Evolutionary conservation across 2,113 vertebrate genomes (phyloP).

Genomic region (Entelurus aequoreus): DNA sequence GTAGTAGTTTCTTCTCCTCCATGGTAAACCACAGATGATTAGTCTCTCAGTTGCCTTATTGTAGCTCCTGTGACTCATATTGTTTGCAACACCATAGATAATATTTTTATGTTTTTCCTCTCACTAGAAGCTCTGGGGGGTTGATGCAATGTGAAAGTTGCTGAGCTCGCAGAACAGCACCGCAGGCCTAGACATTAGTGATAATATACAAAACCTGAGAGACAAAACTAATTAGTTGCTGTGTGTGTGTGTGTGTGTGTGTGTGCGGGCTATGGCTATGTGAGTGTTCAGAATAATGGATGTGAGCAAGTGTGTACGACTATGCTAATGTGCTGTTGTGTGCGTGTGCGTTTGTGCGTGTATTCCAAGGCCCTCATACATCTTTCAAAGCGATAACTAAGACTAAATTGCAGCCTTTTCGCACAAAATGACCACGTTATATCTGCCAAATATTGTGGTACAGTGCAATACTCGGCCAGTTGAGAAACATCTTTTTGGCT

Average conservation of each 20-base stretch:
- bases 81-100: slow-evolving; percentile 55
- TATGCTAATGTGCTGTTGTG: slow-evolving; percentile 40
- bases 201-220: slow-evolving; percentile 55
- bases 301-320: slow-evolving; percentile 20
- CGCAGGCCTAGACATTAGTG: slow-evolving; percentile 50
- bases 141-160: slow-evolving; percentile 58
- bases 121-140: slow-evolving; percentile 54
- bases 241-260: slow-evolving; percentile 15
- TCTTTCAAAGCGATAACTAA: slow-evolving; percentile 35
- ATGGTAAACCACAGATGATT: slow-evolving; percentile 15
- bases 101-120: slow-evolving; percentile 57
- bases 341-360: slow-evolving; percentile 1
- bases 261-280: not conserved
- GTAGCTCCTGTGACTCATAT: slow-evolving; percentile 49
- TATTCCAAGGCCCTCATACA: slow-evolving; percentile 20
- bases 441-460: slow-evolving; percentile 24
- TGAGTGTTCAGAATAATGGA: slow-evolving; percentile 24
- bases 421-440: slow-evolving; percentile 30
- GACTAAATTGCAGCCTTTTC: slow-evolving; percentile 8
- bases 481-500: not conserved
- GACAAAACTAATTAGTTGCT: slow-evolving; percentile 64
- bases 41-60: slow-evolving; percentile 44
- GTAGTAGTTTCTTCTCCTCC: slow-evolving; percentile 8
- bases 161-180: slow-evolving; percentile 58
- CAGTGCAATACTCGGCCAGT: not conserved